Evolutionary conservation across 2,888 invertebrate species (phyloP).

Genomic region (Nomada goodeniana): DNA sequence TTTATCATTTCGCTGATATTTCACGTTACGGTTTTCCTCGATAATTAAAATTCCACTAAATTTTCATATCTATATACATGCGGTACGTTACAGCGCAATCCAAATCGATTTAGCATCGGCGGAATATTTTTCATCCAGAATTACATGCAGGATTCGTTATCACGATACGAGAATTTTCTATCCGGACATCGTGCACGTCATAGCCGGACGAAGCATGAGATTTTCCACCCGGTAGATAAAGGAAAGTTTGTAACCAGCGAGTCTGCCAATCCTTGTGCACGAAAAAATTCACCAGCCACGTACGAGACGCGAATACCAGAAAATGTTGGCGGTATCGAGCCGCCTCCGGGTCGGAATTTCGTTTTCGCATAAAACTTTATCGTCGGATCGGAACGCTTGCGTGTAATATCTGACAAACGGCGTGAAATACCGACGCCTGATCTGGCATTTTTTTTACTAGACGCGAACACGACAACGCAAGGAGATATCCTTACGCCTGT

Average conservation of each 20-base stretch:
- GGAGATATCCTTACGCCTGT: constrained; percentile 36
- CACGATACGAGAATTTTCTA: neutral
- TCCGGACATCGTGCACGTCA: constrained; percentile 1
- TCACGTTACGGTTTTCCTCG: too few relatives aligned
- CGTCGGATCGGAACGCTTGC: constrained; percentile 15
- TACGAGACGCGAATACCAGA: neutral
- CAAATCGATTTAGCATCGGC: neutral
- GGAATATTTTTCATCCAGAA: neutral
- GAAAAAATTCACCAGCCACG: neutral
- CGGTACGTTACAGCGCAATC: neutral
- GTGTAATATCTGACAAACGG: constrained; percentile 42
- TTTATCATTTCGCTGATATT: too few relatives aligned
- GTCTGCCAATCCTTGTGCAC: neutral
- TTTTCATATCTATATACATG: too few relatives aligned
- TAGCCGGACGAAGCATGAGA: neutral
- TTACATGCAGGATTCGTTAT: neutral
- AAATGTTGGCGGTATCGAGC: constrained; percentile 12
- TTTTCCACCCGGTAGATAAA: neutral
- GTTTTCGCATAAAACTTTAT: constrained; percentile 16
- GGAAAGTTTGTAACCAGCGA: neutral
- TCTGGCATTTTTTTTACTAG: constrained; percentile 58
- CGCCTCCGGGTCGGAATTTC: constrained; percentile 5
- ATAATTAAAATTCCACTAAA: too few relatives aligned
- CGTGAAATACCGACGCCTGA: constrained; percentile 17
- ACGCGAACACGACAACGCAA: constrained; percentile 40